Evolutionary conservation across 1,140 invertebrate genomes (phyloP).

Genomic region (Tyrophagus putrescentiae): DNA sequence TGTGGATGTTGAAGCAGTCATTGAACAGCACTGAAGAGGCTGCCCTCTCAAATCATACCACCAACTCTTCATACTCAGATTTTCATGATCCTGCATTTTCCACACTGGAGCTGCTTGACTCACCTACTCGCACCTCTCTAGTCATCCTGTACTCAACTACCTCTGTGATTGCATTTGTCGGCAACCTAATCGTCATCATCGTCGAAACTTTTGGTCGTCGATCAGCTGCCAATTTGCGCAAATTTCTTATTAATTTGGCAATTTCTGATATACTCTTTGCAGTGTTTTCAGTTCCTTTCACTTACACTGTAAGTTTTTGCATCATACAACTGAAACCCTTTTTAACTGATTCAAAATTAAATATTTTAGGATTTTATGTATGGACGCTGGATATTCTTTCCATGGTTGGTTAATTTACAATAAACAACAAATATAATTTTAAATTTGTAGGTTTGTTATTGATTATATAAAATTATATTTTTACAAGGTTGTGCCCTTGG

Average conservation of each 20-base stretch:
- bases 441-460: no score
- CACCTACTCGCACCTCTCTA: constrained; percentile 29
- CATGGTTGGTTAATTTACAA: no score
- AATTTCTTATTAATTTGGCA: constrained; percentile 36
- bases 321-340: no score
- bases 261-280: constrained; percentile 37
- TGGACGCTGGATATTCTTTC: constrained; percentile 35
- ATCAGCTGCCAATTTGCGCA: constrained; percentile 31
- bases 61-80: no score
- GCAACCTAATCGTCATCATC: constrained; percentile 34
- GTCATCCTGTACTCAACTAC: constrained; percentile 33
- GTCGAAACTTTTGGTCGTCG: constrained; percentile 33
- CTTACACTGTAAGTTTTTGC: no score
- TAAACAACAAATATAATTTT: no score
- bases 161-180: constrained; percentile 31
- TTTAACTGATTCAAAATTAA: no score
- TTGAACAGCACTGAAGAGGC: not conserved
- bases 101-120: constrained; percentile 23
- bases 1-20: not conserved
- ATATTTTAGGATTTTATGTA: constrained; percentile 36
- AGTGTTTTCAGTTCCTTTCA: constrained; percentile 37
- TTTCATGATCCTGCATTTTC: no score
- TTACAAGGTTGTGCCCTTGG: constrained; percentile 36
- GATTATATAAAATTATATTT: no score
- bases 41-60: no score